Percentiles rank a stretch among this genome's conserved stretches.
phyloP scores from a whole-genome alignment of 2,797 vertebrate genomes.

The Hippopotamyrus pictus region DNA sequence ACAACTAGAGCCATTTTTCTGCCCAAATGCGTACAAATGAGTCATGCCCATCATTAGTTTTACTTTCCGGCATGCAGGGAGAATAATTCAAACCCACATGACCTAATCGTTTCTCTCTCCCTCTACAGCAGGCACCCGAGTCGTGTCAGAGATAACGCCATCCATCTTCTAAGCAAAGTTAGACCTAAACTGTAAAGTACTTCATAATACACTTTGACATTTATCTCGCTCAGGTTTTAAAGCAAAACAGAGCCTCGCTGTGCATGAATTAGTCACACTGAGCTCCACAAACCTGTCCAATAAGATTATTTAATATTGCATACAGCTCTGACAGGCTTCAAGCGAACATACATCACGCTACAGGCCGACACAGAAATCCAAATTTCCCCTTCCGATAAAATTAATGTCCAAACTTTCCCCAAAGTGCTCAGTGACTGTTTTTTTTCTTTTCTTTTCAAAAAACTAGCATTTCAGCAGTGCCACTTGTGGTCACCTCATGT shows the following conservation, averaged over 20 bases:
- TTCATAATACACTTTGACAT: background rate
- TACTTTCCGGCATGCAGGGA: conserved; percentile 61
- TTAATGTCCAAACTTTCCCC: background rate
- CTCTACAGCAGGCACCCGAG: background rate
- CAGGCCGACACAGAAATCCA: background rate
- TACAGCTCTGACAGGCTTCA: background rate
- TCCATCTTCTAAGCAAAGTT: background rate
- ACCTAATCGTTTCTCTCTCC: background rate
- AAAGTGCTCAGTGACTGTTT: background rate
- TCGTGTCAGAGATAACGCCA: background rate
- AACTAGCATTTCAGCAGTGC: conserved; percentile 21
- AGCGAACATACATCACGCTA: background rate
- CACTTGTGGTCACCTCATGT: conserved; percentile 27
- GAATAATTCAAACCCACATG: conserved; percentile 32
- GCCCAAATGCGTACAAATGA: conserved; percentile 76
- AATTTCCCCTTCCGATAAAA: background rate
- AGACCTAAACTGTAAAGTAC: background rate
- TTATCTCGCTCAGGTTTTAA: background rate
- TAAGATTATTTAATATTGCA: background rate
- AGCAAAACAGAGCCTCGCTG: background rate
- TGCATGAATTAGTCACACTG: background rate
- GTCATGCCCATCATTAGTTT: conserved; percentile 68
- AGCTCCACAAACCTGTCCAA: background rate
- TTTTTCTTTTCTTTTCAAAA: background rate
- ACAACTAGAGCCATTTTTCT: conserved; percentile 65